Evolutionary conservation across 1,140 invertebrate genomes (phyloP), one percentile per base, ranked within the genome.

Genomic region (Cherax quadricarinatus): DNA sequence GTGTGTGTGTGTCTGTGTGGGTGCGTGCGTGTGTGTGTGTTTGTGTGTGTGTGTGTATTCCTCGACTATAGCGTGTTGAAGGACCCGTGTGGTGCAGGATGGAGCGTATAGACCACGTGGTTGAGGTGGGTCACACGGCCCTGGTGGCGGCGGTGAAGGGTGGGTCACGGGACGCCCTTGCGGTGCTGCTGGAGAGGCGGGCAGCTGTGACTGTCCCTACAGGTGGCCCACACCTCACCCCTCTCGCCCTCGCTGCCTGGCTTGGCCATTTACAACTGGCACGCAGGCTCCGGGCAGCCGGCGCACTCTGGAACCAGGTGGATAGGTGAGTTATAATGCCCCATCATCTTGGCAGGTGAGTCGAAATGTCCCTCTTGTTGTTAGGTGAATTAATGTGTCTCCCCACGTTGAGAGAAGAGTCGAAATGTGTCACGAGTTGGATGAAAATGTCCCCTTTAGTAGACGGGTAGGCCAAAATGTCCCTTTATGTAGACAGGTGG

Each of bases 71-170:
- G 9, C n/a, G 30, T 21, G 24, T 21, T 30, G 2, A 75, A 18
- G 70, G 21, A 30, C 21, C 48, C 12, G 4, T 86, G 21, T 89
- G 75, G 18, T 86, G 9, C 70, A 87, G 90, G 79, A 62, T 91
- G 57, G 90, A 91, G 84, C 84, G 90, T 4, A 78, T 86, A n/a
- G 84, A 91, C 84, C 51, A 66, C 48, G 90, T 87, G 84, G 90
- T 81, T 30, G 90, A 91, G 51, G 78, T 41, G 30, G 83, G 90
- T 21, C 90, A 91, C 60, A 91, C 90, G 30, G 57, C 90, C 21
- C 78, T 91, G 78, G 90, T 91, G 60, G 75, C 90, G 16, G 84
- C 73, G 14, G 85, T 91, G 48, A 70, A 51, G 16, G 75, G 66
- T 14, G 90, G 84, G 48, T 78, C 90, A 30, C 57, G 90, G 18